Evolutionary conservation across 2,888 invertebrate species (phyloP).

Genomic region (Caenorhabditis panamensis): DNA sequence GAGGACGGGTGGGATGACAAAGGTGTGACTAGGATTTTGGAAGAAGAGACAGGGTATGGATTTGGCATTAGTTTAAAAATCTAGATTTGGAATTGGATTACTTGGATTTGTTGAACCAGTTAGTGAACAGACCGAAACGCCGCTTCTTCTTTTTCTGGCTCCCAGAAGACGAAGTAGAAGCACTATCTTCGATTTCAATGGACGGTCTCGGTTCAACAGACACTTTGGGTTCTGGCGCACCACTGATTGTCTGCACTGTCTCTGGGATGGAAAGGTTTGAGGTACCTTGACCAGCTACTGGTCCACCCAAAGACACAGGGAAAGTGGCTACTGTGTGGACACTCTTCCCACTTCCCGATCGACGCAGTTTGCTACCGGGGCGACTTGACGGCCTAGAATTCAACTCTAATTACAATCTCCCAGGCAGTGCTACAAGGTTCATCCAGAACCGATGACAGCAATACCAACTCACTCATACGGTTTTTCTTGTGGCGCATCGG

Average conservation of each 20-base stretch:
- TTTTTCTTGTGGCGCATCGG: constrained; percentile 68
- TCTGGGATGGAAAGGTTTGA: constrained; percentile 45
- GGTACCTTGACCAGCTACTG: constrained; percentile 1
- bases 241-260: constrained; percentile 17
- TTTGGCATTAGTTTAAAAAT: not conserved
- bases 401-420: not conserved
- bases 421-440: no score
- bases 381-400: constrained; percentile 57
- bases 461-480: constrained; percentile 66
- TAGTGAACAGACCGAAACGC: constrained; percentile 51
- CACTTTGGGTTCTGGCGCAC: not conserved
- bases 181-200: constrained; percentile 22
- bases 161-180: constrained; percentile 49
- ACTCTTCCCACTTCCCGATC: constrained; percentile 66
- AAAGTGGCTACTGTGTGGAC: constrained; percentile 59
- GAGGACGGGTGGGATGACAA: constrained; percentile 9
- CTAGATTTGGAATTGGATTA: constrained; percentile 2
- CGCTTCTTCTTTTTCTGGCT: constrained; percentile 45
- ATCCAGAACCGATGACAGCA: no score
- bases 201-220: not conserved
- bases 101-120: constrained; percentile 56
- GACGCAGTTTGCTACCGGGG: constrained; percentile 53
- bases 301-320: constrained; percentile 19
- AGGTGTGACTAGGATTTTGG: constrained; percentile 14
- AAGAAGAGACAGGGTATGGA: constrained; percentile 13